Base-by-base conservation (phyloP, 2,797 vertebrate species). In the Ctenopoma kingsleyae region DNA sequence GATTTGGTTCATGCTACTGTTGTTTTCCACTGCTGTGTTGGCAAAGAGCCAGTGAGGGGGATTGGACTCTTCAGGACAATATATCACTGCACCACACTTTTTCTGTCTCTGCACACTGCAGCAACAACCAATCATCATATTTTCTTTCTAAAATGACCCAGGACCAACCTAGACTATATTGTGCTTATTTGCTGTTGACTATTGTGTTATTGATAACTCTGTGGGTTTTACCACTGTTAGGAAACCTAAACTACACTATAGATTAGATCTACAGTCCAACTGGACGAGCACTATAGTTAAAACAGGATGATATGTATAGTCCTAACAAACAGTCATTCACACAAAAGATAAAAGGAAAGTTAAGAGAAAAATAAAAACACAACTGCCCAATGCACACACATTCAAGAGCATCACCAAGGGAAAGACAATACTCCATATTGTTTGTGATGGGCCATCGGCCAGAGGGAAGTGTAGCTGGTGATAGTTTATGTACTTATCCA, bases 361-460 rank as follows among this genome's bases (percentile, higher is more conserved):
- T 41, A 59, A 71, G 66, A 74, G 23, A 38, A 72, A 58, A 73
- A 60, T 9, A 25, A 78, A 63, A 63, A 74, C 38, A 72, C 38
- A 82, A 41, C 38, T 86, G 47, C 46, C 61, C 41, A 81, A 71
- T 82, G 77, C 84, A 90, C 67, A 70, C 16, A n/a, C 77, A 88
- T 78, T 80, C 78, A 85, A 77, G 71, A 85, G 83, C 88, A 89
- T 75, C 74, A 83, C 74, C 48, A 55, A 81, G 81, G 89, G 73
- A 82, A 89, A 84, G 60, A 80, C 17, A 55, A 71, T 44, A 67
- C 87, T 92, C 85, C 86, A 90, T 90, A 91, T 90, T 90, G 88
- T 90, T 89, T 77, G 56, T 61, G 55, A 75, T 57, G 23, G 50
- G 55, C 52, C 59, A 67, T 12, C 17, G 30, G 68, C 49, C 63